Percentiles rank a stretch among this genome's conserved stretches.
phyloP scores from a whole-genome alignment of 2,888 invertebrate genomes.

The Eupeodes latifasciatus region DNA sequence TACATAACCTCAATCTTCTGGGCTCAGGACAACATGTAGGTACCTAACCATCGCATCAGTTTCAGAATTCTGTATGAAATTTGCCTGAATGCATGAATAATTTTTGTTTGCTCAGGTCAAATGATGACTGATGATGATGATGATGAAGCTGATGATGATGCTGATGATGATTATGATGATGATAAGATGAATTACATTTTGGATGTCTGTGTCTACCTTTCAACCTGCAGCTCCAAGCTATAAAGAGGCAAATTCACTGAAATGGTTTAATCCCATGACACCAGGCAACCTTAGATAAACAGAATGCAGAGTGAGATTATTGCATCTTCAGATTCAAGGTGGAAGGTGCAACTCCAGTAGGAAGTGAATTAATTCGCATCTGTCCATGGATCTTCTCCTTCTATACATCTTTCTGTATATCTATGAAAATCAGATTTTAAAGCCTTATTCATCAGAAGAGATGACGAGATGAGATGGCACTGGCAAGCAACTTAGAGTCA shows the following conservation, averaged over 20 bases:
- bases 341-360: conserved; percentile 19
- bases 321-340: conserved; percentile 21
- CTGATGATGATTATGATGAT: background rate
- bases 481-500: background rate
- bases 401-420: too few relatives aligned
- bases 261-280: conserved; percentile 17
- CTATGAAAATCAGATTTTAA: background rate
- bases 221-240: background rate
- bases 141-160: conserved; percentile 6
- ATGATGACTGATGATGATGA: conserved; percentile 64
- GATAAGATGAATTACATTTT: conserved; percentile 66
- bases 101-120: conserved; percentile 66
- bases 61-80: conserved; percentile 8
- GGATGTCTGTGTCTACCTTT: conserved; percentile 1
- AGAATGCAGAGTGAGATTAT: conserved; percentile 1
- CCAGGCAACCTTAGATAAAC: background rate
- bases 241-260: conserved; percentile 3
- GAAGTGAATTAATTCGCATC: conserved; percentile 57
- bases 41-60: background rate
- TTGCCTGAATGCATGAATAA: conserved; percentile 71
- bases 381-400: background rate
- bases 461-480: background rate
- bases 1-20: conserved; percentile 66
- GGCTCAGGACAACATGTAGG: conserved; percentile 41
- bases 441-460: background rate